Base-by-base conservation (phyloP, 2,113 vertebrate genomes). In the Scomber japonicus region DNA sequence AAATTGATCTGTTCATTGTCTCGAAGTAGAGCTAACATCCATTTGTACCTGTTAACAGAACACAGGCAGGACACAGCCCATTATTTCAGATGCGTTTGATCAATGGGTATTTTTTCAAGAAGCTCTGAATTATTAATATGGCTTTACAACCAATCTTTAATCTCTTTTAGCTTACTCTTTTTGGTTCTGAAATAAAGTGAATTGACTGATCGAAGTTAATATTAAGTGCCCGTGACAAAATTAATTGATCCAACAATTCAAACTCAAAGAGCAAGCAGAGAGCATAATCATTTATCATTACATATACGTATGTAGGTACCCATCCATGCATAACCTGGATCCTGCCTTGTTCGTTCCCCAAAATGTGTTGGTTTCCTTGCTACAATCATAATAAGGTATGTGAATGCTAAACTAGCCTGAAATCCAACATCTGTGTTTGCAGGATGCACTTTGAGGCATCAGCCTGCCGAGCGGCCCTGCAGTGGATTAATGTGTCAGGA, bases 401-500 rank as follows among this genome's bases (percentile, higher is more conserved):
- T 17, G 65, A 27, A 62, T 50, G 64, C 69, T 86, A 78, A 90
- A 83, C 80, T 27, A 76, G 80, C 81, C 78, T 77, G 82, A 84
- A 86, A 87, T 71, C 71, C 78, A 78, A 72, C 81, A 84, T 83
- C 81, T 83, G 86, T 84, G 80, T 91, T 90, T 85, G 70, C 83
- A 72, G 65, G 83, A 85, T 81, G 86, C 82, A 85, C 75, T 86
- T 81, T 82, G 80, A 86, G 86, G 91, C 87, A 83, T 81, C 86
- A 81, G 75, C 50, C 81, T 80, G 76, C 78, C 50, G 50, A 69
- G 48, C 16, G 72, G 78, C 63, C 53, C 75, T n/a, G 10, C 77
- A 46, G 78, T 85, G 85, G 84, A 89, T 90, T 92, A 88, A 88
- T 87, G 87, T 89, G 90, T 87, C 80, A 81, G 86, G 79, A 87